Conservation (phyloP, 2,888 invertebrate species). For the Vanessa cardui region DNA sequence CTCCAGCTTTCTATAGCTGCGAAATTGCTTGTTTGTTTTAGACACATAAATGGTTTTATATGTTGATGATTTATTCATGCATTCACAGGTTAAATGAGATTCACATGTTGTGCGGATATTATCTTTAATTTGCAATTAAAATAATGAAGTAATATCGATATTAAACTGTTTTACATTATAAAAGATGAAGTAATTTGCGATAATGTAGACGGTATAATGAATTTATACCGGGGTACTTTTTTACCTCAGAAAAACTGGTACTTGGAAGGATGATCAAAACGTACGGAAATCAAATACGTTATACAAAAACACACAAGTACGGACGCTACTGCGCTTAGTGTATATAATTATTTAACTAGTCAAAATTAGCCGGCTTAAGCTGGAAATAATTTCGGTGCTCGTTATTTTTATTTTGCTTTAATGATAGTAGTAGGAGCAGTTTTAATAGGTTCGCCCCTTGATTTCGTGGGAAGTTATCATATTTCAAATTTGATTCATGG, state of each 20-base stretch:
- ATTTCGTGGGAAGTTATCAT: constrained; percentile 65
- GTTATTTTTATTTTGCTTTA: constrained; percentile 71
- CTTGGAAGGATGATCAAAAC: background rate
- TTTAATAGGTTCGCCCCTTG: constrained; percentile 65
- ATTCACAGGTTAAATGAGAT: constrained; percentile 28
- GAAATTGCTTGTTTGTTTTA: constrained; percentile 42
- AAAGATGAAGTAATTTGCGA: background rate
- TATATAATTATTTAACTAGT: constrained; percentile 48
- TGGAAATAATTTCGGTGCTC: constrained; percentile 64
- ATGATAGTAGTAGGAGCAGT: constrained; percentile 67
- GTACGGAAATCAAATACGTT: constrained; percentile 17
- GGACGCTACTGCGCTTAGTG: constrained; percentile 17
- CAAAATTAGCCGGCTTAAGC: constrained; percentile 67
- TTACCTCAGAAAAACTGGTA: background rate
- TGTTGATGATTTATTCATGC: constrained; percentile 22
- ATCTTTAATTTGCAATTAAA: constrained; percentile 24
- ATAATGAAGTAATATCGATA: constrained; percentile 10
- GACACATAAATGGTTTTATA: constrained; percentile 34
- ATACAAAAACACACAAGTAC: constrained; percentile 16
- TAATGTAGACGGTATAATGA: background rate
- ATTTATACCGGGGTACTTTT: background rate
- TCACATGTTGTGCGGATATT: constrained; percentile 14
- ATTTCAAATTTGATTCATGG: constrained; percentile 47
- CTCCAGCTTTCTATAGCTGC: constrained; percentile 44
- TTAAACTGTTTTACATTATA: constrained; percentile 8